phyloP scores from a whole-genome alignment of 1,140 invertebrate genomes.

The Drosophila gunungcola region DNA sequence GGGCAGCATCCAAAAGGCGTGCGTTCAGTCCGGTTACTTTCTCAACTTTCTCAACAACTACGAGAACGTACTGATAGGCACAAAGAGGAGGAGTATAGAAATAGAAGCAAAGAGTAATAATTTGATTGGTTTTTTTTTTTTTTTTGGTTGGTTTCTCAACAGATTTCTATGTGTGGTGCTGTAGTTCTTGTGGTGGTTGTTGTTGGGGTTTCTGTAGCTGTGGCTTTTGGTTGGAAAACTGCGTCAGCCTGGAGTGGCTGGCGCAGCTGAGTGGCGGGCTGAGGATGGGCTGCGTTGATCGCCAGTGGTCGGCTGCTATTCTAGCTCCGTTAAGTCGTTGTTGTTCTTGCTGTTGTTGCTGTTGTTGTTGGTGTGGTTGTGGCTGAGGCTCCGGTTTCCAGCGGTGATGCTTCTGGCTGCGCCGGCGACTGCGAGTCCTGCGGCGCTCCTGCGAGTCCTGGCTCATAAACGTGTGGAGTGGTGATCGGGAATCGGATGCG shows the following conservation, averaged over 20 bases:
- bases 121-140: constrained; percentile 21
- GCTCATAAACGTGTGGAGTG: constrained; percentile 50
- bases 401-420: constrained; percentile 60
- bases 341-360: constrained; percentile 17
- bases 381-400: constrained; percentile 45
- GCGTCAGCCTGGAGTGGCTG: constrained; percentile 63
- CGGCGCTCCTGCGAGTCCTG: constrained; percentile 34
- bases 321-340: constrained; percentile 80
- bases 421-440: constrained; percentile 33
- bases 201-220: constrained; percentile 49
- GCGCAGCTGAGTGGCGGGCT: constrained; percentile 78
- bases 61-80: constrained; percentile 73
- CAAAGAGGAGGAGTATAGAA: constrained; percentile 76
- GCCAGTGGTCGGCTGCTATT: constrained; percentile 74
- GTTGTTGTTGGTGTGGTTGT: not conserved
- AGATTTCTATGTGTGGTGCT: constrained; percentile 58
- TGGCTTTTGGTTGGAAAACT: constrained; percentile 52
- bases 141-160: constrained; percentile 8
- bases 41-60: constrained; percentile 54
- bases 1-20: constrained; percentile 44
- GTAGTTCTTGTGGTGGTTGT: constrained; percentile 52
- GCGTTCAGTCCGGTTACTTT: constrained; percentile 38
- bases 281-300: constrained; percentile 81
- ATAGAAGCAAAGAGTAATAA: constrained; percentile 70
- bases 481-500: constrained; percentile 13